Conservation (phyloP, 2,797 vertebrate species). For the Enteromius trimaculatus region DNA sequence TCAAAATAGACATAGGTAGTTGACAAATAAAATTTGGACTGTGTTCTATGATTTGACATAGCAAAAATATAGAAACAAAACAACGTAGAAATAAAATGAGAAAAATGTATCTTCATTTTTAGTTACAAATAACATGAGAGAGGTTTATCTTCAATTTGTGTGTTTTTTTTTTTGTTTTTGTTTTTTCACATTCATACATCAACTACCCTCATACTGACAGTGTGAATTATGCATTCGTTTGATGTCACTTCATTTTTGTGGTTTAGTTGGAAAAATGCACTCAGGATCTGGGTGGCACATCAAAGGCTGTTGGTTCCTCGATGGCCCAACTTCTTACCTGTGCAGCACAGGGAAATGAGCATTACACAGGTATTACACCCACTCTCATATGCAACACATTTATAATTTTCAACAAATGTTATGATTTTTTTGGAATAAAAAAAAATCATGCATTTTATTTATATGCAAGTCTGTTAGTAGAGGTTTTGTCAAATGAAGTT, state of each 20-base stretch:
- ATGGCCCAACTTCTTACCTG: constrained; percentile 97
- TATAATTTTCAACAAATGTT: too few relatives aligned
- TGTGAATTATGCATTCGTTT: not conserved
- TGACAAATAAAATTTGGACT: too few relatives aligned
- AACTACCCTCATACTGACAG: too few relatives aligned
- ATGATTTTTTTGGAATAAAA: not conserved
- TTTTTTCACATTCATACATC: too few relatives aligned
- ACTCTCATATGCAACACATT: not conserved
- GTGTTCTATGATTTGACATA: too few relatives aligned
- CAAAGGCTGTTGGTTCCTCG: constrained; percentile 96
- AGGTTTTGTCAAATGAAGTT: constrained; percentile 3
- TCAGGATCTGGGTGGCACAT: constrained; percentile 95
- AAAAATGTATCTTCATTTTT: too few relatives aligned
- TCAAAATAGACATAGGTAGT: not conserved
- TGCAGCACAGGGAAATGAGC: constrained; percentile 95
- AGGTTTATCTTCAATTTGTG: too few relatives aligned
- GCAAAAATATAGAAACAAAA: too few relatives aligned
- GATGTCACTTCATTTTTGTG: not conserved
- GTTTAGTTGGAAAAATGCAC: constrained; percentile 93
- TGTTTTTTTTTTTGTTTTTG: too few relatives aligned
- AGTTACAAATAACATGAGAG: too few relatives aligned
- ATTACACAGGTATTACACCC: constrained; percentile 88
- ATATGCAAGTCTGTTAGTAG: not conserved
- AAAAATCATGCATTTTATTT: too few relatives aligned
- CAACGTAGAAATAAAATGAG: too few relatives aligned